A percentile compares a stretch with the other conserved stretches of the same genome.
Conservation (phyloP, 2,888 invertebrate genomes). For the Nomada goodeniana region DNA sequence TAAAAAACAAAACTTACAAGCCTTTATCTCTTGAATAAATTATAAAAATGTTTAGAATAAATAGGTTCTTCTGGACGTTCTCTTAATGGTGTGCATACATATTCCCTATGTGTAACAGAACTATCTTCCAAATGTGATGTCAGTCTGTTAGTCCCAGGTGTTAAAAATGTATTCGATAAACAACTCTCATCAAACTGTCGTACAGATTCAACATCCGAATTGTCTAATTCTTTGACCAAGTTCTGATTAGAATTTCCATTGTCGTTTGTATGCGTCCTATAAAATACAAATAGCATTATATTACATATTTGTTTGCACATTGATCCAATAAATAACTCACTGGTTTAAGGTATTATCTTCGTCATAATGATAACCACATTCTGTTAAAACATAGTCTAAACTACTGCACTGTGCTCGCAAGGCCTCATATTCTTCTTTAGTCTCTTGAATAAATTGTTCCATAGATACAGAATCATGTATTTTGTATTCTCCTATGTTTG, state of each 20-base stretch:
- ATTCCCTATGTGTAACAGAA: not conserved
- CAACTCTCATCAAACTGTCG: not conserved
- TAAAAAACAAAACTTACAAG: not conserved
- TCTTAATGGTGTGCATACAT: not conserved
- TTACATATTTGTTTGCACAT: not conserved
- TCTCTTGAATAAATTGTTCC: constrained; percentile 31
- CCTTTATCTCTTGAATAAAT: constrained; percentile 25
- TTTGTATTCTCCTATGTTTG: not conserved
- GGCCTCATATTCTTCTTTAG: constrained; percentile 21
- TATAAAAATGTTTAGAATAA: constrained; percentile 28
- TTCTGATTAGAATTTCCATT: not conserved
- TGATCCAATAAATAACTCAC: constrained; percentile 15
- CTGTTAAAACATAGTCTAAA: constrained; percentile 47
- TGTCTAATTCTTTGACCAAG: not conserved
- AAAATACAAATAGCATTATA: constrained; percentile 10
- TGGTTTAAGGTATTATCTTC: constrained; percentile 4
- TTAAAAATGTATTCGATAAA: not conserved
- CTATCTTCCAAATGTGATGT: not conserved
- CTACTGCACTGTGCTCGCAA: constrained; percentile 45
- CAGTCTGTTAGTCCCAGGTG: constrained; percentile 24
- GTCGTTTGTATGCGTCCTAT: not conserved
- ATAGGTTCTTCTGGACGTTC: constrained; percentile 12
- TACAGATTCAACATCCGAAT: constrained; percentile 44
- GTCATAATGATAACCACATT: constrained; percentile 56
- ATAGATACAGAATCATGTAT: not conserved